phyloP scores from a whole-genome alignment of 2,113 vertebrate genomes.

The Gymnocephalus cernua region DNA sequence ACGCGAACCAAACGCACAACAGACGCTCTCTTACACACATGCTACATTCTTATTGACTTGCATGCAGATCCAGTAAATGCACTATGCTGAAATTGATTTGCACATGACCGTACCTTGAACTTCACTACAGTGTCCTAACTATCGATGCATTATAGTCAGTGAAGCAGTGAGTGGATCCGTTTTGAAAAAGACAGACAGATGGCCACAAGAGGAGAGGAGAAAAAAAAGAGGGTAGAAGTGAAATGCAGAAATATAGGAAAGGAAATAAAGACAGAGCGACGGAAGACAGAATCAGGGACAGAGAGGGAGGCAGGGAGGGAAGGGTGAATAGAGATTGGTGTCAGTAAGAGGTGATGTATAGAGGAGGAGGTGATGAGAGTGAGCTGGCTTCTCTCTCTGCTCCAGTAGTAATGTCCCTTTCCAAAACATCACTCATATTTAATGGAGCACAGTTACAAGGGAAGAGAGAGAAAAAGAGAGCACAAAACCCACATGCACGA shows the following conservation, averaged over 20 bases:
- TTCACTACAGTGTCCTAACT: slow-evolving; percentile 48
- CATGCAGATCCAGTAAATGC: slow-evolving; percentile 20
- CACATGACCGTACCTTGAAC: slow-evolving; percentile 74
- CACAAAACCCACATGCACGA: slow-evolving; percentile 25
- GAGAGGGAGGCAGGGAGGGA: slow-evolving; percentile 44
- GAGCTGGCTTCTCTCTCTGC: slow-evolving; percentile 77
- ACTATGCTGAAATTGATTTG: slow-evolving; percentile 44
- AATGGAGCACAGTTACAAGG: slow-evolving; percentile 78
- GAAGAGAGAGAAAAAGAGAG: slow-evolving; percentile 58
- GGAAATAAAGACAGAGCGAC: slow-evolving; percentile 59
- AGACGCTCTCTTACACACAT: slow-evolving; percentile 1
- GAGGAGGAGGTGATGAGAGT: slow-evolving; percentile 74
- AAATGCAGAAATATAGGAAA: slow-evolving; percentile 44
- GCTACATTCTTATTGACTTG: slow-evolving; percentile 28
- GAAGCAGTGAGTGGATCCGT: slow-evolving; percentile 42
- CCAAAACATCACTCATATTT: slow-evolving; percentile 83
- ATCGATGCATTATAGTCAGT: slow-evolving; percentile 54
- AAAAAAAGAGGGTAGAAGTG: not conserved
- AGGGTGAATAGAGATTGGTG: slow-evolving; percentile 74
- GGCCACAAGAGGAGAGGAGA: slow-evolving; percentile 36
- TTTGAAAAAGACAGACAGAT: slow-evolving; percentile 59
- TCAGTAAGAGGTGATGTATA: slow-evolving; percentile 78
- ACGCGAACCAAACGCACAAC: not conserved
- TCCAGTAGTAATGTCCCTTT: slow-evolving; percentile 79
- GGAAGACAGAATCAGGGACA: slow-evolving; percentile 55